phyloP scores from a whole-genome alignment of 2,113 vertebrate species.

The Campylomormyrus numenius region DNA sequence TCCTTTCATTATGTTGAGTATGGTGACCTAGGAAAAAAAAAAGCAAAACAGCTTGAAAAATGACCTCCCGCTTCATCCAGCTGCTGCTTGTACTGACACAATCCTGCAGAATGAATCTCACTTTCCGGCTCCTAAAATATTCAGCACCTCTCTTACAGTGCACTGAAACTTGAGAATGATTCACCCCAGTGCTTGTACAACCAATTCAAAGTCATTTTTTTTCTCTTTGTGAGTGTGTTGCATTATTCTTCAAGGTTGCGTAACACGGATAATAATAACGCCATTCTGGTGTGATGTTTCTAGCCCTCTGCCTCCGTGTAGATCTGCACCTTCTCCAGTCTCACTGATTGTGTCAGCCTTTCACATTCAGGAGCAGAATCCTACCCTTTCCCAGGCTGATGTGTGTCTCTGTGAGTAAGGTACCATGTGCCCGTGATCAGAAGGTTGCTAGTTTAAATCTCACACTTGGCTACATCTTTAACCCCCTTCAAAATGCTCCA shows the following conservation, averaged over 20 bases:
- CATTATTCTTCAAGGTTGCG: not conserved
- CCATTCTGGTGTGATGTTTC: not conserved
- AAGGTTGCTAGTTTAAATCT: not conserved
- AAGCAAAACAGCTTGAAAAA: not conserved
- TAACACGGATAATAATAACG: not conserved
- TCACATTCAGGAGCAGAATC: not conserved
- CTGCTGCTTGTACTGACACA: not conserved
- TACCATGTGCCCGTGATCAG: not conserved
- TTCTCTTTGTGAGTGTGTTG: not conserved
- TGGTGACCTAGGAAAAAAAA: not conserved
- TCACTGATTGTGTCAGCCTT: not conserved
- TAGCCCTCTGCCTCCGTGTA: not conserved
- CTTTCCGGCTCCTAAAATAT: conserved; percentile 17
- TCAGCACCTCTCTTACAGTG: conserved; percentile 2
- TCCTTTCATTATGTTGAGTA: not conserved
- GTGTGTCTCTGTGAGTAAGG: not conserved
- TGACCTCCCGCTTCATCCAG: not conserved
- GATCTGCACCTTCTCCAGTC: not conserved
- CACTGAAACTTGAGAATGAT: not conserved
- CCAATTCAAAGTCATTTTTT: not conserved
- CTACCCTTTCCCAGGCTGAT: not conserved
- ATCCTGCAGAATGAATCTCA: not conserved
- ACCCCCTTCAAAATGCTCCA: not conserved
- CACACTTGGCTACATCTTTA: not conserved
- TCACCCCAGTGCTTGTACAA: not conserved